These are phyloP conservation scores for Ormia ochracea DNA, from an alignment of 2,888 invertebrate genomes.

Conservation along the genomic window DNA sequence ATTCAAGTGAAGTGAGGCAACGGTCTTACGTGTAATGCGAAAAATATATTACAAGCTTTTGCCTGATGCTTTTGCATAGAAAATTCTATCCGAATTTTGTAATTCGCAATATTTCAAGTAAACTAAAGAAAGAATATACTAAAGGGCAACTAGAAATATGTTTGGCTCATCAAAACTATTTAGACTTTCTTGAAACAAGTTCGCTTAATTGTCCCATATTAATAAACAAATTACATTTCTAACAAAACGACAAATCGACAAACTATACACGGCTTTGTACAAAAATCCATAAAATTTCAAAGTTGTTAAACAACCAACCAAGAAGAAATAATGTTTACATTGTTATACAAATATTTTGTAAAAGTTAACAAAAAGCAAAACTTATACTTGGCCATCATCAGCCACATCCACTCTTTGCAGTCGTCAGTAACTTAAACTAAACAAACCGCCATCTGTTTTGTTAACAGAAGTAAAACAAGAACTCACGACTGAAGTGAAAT, in stretches of 20 bases:
- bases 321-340: constrained; percentile 25
- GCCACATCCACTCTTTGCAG: background rate
- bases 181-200: background rate
- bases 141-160: too few species aligned
- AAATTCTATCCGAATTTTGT: too few species aligned
- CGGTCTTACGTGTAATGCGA: too few species aligned
- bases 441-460: constrained; percentile 55
- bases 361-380: constrained; percentile 15
- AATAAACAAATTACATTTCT: background rate
- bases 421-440: constrained; percentile 11
- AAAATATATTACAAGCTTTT: too few species aligned
- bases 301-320: constrained; percentile 39
- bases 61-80: too few species aligned
- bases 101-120: too few species aligned
- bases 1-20: too few species aligned
- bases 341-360: constrained; percentile 23
- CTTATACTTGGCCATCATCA: background rate
- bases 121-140: too few species aligned
- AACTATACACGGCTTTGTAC: constrained; percentile 6
- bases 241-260: background rate
- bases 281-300: constrained; percentile 51
- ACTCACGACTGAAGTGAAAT: background rate
- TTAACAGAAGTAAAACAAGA: constrained; percentile 1
- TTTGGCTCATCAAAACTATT: too few species aligned
- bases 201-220: background rate